Percentiles rank a stretch among this genome's conserved stretches.
Evolutionary conservation across 2,888 invertebrate genomes (phyloP).

Genomic region (Watsonalla binaria): DNA sequence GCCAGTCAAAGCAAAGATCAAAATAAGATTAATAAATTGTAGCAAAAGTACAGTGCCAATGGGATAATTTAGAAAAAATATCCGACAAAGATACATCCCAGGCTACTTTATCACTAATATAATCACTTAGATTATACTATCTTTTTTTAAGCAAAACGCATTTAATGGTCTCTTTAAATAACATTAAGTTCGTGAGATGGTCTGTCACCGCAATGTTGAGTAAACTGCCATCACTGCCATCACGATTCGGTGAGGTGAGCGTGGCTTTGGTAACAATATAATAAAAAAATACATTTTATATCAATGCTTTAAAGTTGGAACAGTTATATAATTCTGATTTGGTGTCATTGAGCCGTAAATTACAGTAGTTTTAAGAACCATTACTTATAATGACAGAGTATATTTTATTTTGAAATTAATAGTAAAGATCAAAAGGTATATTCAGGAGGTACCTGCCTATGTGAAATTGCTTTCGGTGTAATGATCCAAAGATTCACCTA

Average conservation of each 20-base stretch:
- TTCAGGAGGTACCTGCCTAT: slow-evolving; percentile 16
- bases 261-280: slow-evolving; percentile 29
- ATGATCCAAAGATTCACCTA: slow-evolving; percentile 50
- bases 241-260: slow-evolving; percentile 29
- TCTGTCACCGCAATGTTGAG: slow-evolving; percentile 43
- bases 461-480: slow-evolving; percentile 36
- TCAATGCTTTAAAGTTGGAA: slow-evolving; percentile 3
- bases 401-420: slow-evolving; percentile 2
- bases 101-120: too few species aligned
- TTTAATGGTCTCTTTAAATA: too few species aligned
- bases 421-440: slow-evolving; percentile 15
- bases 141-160: too few species aligned
- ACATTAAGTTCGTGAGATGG: slow-evolving; percentile 34
- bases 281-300: slow-evolving; percentile 2
- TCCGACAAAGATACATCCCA: too few species aligned
- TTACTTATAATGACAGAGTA: slow-evolving; percentile 17
- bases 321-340: slow-evolving; percentile 15
- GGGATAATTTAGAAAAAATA: too few species aligned
- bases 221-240: slow-evolving; percentile 23
- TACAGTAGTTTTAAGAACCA: slow-evolving; percentile 17
- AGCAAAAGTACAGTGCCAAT: too few species aligned
- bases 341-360: slow-evolving; percentile 17
- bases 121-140: too few species aligned
- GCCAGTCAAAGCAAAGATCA: too few species aligned
- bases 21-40: too few species aligned